Evolutionary conservation across 1,140 invertebrate species (phyloP).

Genomic region (Bilobella aurantiaca): DNA sequence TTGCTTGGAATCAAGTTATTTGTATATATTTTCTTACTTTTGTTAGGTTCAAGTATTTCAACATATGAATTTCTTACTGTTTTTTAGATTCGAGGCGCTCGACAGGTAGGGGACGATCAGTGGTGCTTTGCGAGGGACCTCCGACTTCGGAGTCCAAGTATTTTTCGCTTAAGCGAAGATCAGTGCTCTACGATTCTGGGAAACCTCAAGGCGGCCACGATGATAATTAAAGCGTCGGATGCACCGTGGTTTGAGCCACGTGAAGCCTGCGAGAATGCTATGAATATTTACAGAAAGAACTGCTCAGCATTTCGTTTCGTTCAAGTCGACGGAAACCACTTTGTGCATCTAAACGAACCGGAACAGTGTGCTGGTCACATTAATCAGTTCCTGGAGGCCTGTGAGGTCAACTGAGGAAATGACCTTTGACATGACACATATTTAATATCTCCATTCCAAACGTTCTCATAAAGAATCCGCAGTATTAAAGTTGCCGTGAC

Average conservation of each 20-base stretch:
- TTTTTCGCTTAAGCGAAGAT: conserved; percentile 21
- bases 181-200: conserved; percentile 17
- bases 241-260: conserved; percentile 21
- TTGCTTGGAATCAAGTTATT: background rate
- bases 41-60: background rate
- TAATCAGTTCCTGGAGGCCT: conserved; percentile 51
- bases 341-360: conserved; percentile 60
- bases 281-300: conserved; percentile 18
- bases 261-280: conserved; percentile 8
- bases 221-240: conserved; percentile 21
- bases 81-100: conserved; percentile 16
- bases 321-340: conserved; percentile 58
- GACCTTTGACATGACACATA: too few relatives aligned
- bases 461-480: too few relatives aligned
- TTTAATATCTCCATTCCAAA: too few relatives aligned
- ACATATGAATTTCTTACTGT: background rate
- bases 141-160: conserved; percentile 22
- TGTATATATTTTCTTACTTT: too few relatives aligned
- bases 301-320: conserved; percentile 43
- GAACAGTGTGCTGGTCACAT: conserved; percentile 48
- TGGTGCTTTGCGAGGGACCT: conserved; percentile 21
- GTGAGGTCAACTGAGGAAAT: too few relatives aligned
- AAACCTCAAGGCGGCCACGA: conserved; percentile 5
- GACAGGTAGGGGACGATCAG: conserved; percentile 14
- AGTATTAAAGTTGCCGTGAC: too few relatives aligned